These are phyloP conservation scores for Caretta caretta DNA, from an alignment of 2,113 vertebrate species.

Conservation along the genomic window DNA sequence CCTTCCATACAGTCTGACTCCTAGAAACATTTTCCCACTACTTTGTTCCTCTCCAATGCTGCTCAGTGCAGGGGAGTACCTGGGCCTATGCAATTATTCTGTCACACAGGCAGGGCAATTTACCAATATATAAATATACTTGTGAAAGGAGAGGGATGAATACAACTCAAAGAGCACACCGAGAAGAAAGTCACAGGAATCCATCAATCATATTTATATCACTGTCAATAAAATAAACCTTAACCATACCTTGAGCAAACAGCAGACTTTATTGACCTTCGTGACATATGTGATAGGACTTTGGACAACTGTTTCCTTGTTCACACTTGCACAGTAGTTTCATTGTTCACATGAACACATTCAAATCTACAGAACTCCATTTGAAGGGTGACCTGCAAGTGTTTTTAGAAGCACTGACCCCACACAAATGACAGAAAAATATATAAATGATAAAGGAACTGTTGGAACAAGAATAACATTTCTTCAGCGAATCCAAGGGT, in stretches of 20 bases:
- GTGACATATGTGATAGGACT: background rate
- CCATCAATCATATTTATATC: background rate
- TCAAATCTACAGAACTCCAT: background rate
- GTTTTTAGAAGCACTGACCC: background rate
- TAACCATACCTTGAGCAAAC: background rate
- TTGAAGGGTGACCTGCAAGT: background rate
- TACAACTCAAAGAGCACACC: background rate
- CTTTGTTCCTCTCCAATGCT: background rate
- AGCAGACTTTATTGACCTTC: background rate
- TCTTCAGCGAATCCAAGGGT: background rate
- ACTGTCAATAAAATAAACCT: background rate
- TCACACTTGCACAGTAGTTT: slow-evolving; percentile 10
- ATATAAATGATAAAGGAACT: background rate
- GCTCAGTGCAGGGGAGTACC: background rate
- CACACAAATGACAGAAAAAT: background rate
- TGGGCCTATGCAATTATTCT: background rate
- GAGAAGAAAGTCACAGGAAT: background rate
- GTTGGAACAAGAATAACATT: background rate
- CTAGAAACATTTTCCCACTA: background rate
- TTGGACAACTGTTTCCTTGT: background rate
- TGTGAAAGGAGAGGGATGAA: background rate
- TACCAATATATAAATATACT: background rate
- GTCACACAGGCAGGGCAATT: background rate
- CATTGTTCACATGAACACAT: background rate
- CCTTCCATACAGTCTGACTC: background rate